Percentiles rank a stretch among this genome's conserved stretches.
Conservation (phyloP, 2,888 invertebrate genomes). For the Mylabris sibirica region DNA sequence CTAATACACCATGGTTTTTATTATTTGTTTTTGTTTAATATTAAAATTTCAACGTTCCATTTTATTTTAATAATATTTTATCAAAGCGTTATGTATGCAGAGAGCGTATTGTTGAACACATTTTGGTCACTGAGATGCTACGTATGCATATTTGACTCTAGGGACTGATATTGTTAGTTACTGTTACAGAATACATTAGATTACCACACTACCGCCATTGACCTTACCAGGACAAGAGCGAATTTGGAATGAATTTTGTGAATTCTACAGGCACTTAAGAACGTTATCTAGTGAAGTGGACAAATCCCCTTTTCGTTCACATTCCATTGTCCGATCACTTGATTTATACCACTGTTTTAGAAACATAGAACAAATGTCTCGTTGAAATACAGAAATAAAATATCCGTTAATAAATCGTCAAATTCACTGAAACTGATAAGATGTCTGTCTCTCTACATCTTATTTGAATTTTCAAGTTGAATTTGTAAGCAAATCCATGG, state of each 20-base stretch:
- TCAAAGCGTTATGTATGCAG: constrained; percentile 24
- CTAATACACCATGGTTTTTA: neutral
- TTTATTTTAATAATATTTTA: neutral
- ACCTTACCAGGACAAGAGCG: neutral
- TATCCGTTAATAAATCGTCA: too few relatives aligned
- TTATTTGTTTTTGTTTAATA: neutral
- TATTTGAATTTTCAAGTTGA: too few relatives aligned
- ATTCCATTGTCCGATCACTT: too few relatives aligned
- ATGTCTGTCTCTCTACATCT: too few relatives aligned
- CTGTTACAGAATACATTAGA: neutral
- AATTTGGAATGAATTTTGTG: neutral
- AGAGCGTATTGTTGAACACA: constrained; percentile 25
- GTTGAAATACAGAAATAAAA: too few relatives aligned
- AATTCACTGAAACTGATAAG: too few relatives aligned
- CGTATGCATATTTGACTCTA: constrained; percentile 29
- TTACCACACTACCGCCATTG: neutral
- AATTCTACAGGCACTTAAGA: neutral
- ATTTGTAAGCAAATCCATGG: too few relatives aligned
- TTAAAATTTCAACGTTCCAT: neutral
- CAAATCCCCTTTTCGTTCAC: too few relatives aligned
- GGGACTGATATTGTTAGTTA: neutral
- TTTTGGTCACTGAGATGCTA: constrained; percentile 27
- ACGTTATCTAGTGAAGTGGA: neutral
- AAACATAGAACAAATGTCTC: too few relatives aligned
- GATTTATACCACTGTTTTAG: too few relatives aligned